Evolutionary conservation across 1,140 invertebrate genomes (phyloP), one percentile per base, ranked within the genome.

Genomic region (Bombus balteatus): DNA sequence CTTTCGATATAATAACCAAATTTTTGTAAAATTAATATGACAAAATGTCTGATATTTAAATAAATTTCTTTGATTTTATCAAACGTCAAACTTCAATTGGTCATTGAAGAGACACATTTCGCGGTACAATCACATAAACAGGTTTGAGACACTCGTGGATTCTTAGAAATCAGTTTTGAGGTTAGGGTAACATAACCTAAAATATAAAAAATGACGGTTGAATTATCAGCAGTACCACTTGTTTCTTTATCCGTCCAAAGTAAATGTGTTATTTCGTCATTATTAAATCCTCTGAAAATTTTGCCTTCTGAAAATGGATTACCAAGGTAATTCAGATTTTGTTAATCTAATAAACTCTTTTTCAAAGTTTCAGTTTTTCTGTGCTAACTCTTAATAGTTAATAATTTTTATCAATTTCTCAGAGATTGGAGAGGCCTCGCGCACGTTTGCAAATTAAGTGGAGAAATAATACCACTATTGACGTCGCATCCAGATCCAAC

Each of bases 381-480:
- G 74, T 41, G 15, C 65, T 59, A n/a, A 73, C 53, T 53, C 6
- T 57, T 41, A 65, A 41, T 3, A 76, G 9, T 25, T 32, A 43
- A 72, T 5, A 68, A 53, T 39, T 57, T 70, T 75, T 77, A 57
- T 32, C 3, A 39, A 59, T 71, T 34, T 43, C 0, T 59, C 86
- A 97, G 97, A 83, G 97, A 97, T 93, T 97, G 97, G 97, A 95
- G 96, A 87, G 97, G 97, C 37, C 91, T 97, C 13, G 96, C 96
- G 0, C 95, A 96, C 82, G 89, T 97, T 66, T 94, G 95, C 43
- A 94, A 95, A 12, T 93, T 97, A 79, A 89, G 93, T 41, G 92
- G 94, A 70, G 95, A 96, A 87, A 76, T 94, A 71, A 93, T 96
- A 57, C 94, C 95, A 53, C 94, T 93, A 37, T 92, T 97, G 71